A percentile compares a stretch with the other conserved stretches of the same genome.
These are phyloP conservation scores for Pachymerium ferrugineum DNA, from an alignment of 2,888 invertebrate genomes.

Conservation along the genomic window DNA sequence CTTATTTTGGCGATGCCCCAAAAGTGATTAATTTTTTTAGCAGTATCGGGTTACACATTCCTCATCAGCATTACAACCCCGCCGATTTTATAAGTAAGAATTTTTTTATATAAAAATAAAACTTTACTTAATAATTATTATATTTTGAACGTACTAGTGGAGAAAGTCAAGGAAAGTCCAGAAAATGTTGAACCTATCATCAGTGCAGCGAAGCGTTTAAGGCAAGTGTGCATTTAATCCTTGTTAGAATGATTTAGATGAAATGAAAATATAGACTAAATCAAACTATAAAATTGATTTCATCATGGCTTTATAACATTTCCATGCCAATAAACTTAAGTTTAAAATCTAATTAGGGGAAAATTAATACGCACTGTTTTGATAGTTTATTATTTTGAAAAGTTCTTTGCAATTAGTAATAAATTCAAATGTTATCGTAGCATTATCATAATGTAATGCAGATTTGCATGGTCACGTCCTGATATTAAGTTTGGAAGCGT, in stretches of 20 bases:
- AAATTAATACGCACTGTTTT: too few species aligned
- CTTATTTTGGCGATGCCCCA: slow-evolving; percentile 67
- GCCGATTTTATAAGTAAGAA: slow-evolving; percentile 73
- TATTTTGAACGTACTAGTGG: slow-evolving; percentile 57
- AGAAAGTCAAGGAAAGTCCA: slow-evolving; percentile 65
- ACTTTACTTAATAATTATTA: slow-evolving; percentile 21
- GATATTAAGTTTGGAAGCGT: too few species aligned
- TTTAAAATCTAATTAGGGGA: too few species aligned
- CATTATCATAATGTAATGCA: too few species aligned
- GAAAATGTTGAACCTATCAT: slow-evolving; percentile 64
- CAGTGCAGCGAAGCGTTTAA: slow-evolving; percentile 59
- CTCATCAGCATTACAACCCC: slow-evolving; percentile 68
- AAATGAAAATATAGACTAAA: background rate
- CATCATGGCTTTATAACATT: background rate
- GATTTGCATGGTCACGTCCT: too few species aligned
- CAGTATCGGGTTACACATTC: slow-evolving; percentile 62
- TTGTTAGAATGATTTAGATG: background rate
- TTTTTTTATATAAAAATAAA: slow-evolving; percentile 11
- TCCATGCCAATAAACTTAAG: too few species aligned
- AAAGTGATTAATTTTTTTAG: slow-evolving; percentile 68
- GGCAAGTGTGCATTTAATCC: slow-evolving; percentile 43
- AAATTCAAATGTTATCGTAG: too few species aligned
- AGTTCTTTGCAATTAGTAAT: too few species aligned
- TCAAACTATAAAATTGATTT: background rate
- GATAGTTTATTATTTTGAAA: too few species aligned